These are phyloP conservation scores for Callithrix jacchus DNA, from an alignment of 2,113 vertebrate species.

Conservation along the genomic window DNA sequence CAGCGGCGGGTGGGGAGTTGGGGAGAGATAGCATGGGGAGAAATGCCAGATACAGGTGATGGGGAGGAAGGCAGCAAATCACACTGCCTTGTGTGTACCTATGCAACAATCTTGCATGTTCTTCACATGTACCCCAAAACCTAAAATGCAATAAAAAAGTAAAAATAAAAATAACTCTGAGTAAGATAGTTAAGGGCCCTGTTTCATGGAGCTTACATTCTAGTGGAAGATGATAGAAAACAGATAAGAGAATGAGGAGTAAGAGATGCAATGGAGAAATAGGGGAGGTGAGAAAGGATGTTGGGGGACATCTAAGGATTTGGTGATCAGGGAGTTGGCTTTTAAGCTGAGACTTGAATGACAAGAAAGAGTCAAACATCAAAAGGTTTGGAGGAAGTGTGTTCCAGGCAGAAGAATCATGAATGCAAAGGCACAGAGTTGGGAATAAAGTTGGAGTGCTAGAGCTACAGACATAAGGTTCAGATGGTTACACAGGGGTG, in stretches of 20 bases:
- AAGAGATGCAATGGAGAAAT: not conserved
- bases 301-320: not conserved
- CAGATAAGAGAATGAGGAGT: not conserved
- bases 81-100: no score
- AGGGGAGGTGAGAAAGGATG: not conserved
- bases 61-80: no score
- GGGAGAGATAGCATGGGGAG: no score
- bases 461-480: not conserved
- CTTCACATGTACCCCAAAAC: no score
- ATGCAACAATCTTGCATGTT: no score
- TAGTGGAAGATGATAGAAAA: not conserved
- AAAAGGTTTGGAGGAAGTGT: not conserved
- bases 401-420: not conserved
- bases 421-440: not conserved
- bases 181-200: not conserved
- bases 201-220: not conserved
- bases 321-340: not conserved
- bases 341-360: not conserved
- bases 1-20: no score
- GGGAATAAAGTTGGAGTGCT: not conserved
- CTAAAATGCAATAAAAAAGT: no score
- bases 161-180: not conserved
- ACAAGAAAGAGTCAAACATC: not conserved
- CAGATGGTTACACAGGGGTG: no score
- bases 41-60: no score